A percentile compares a stretch with the other conserved stretches of the same genome.
Conservation (phyloP, 2,888 invertebrate genomes). For the Stenurella melanura region DNA sequence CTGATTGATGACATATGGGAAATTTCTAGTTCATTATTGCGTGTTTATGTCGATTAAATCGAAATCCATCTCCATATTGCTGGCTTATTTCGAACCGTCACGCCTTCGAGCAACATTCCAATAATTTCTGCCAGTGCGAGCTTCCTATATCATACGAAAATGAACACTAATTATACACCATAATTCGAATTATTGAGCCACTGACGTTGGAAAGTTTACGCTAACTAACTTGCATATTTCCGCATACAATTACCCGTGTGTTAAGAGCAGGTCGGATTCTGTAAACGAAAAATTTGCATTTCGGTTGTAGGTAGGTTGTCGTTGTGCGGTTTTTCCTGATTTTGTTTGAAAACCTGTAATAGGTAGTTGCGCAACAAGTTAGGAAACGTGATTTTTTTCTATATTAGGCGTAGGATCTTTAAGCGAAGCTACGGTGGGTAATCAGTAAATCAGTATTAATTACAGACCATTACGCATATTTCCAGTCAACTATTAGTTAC, state of each 20-base stretch:
- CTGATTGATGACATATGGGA: conserved; percentile 43
- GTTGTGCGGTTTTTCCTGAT: too few relatives aligned
- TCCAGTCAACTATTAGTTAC: too few relatives aligned
- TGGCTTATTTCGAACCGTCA: conserved; percentile 39
- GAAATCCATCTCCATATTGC: conserved; percentile 43
- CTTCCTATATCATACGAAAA: conserved; percentile 51
- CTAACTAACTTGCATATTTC: conserved; percentile 54
- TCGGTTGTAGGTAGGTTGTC: conserved; percentile 38
- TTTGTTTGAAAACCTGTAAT: too few relatives aligned
- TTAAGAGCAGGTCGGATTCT: conserved; percentile 50
- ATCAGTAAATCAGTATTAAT: too few relatives aligned
- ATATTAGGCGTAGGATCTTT: too few relatives aligned
- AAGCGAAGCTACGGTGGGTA: too few relatives aligned
- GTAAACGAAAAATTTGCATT: conserved; percentile 55
- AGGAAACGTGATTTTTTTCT: too few relatives aligned
- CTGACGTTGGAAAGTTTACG: conserved; percentile 50
- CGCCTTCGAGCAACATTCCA: conserved; percentile 42
- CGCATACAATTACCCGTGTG: conserved; percentile 55
- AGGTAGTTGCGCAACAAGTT: too few relatives aligned
- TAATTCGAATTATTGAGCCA: conserved; percentile 53
- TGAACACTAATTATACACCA: conserved; percentile 52
- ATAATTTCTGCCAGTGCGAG: conserved; percentile 42
- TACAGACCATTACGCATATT: too few relatives aligned
- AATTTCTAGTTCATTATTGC: conserved; percentile 42
- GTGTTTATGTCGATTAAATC: conserved; percentile 43